phyloP scores from a whole-genome alignment of 1,140 invertebrate species.

The Drosophila simulans region DNA sequence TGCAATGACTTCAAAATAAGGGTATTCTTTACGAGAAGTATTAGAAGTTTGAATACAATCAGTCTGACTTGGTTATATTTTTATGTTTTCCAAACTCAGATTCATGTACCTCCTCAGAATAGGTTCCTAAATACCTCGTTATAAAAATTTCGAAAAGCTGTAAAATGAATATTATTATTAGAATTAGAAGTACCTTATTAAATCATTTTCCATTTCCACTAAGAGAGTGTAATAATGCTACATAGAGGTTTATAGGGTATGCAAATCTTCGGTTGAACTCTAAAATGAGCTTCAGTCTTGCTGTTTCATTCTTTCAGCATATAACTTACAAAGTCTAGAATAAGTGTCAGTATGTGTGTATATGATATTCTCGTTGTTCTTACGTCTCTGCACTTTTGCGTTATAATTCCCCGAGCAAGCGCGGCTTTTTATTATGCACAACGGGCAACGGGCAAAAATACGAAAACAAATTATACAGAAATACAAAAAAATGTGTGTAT shows the following conservation, averaged over 20 bases:
- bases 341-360: constrained; percentile 25
- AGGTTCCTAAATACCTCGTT: too few relatives aligned
- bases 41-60: constrained; percentile 4
- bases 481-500: constrained; percentile 6
- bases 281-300: constrained; percentile 2
- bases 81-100: background rate
- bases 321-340: constrained; percentile 72
- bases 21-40: background rate
- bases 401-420: constrained; percentile 58
- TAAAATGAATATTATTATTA: too few relatives aligned
- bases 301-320: constrained; percentile 63
- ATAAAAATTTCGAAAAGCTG: too few relatives aligned
- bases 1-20: constrained; percentile 9
- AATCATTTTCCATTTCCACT: too few relatives aligned
- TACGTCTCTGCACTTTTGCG: constrained; percentile 56
- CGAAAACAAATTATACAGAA: constrained; percentile 56
- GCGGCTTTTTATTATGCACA: constrained; percentile 73
- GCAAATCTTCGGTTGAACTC: background rate
- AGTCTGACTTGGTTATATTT: background rate
- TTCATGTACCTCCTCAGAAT: too few relatives aligned
- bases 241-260: constrained; percentile 6
- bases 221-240: too few relatives aligned
- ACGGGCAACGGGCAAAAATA: constrained; percentile 56
- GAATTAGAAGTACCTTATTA: too few relatives aligned
- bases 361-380: constrained; percentile 51